phyloP scores from a whole-genome alignment of 2,888 invertebrate genomes.

The Acheta domesticus region DNA sequence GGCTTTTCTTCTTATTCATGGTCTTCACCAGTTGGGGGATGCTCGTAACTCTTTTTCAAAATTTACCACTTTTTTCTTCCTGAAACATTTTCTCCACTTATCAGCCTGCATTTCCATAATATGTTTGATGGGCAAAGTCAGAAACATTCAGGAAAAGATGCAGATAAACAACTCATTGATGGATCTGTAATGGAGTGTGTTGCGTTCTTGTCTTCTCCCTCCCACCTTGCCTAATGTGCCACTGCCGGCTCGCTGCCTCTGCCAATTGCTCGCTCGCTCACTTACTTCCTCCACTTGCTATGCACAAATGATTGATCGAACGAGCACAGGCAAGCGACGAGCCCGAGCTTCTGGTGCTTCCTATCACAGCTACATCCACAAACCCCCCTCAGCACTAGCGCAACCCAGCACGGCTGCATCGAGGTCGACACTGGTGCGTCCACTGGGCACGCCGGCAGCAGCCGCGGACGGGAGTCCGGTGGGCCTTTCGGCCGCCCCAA shows the following conservation, averaged over 20 bases:
- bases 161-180: too few relatives aligned
- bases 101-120: too few relatives aligned
- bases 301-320: too few relatives aligned
- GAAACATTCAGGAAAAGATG: too few relatives aligned
- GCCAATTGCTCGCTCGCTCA: slow-evolving; percentile 18
- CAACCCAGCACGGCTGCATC: slow-evolving; percentile 38
- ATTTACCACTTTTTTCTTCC: too few relatives aligned
- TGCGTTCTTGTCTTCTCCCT: slow-evolving; percentile 12
- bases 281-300: background rate
- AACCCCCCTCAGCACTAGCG: slow-evolving; percentile 39
- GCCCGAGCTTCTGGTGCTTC: slow-evolving; percentile 49
- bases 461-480: slow-evolving; percentile 24
- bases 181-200: slow-evolving; percentile 6
- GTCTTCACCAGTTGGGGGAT: too few relatives aligned
- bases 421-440: slow-evolving; percentile 18
- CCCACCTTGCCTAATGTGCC: background rate
- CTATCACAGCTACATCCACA: slow-evolving; percentile 47
- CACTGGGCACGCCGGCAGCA: slow-evolving; percentile 30
- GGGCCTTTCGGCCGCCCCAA: background rate
- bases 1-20: too few relatives aligned
- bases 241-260: background rate
- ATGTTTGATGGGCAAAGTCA: too few relatives aligned
- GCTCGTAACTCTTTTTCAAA: too few relatives aligned
- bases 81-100: too few relatives aligned
- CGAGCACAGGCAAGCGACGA: slow-evolving; percentile 44